phyloP scores from a whole-genome alignment of 64 coral and sea anemone species.

The Cladopsammia gracilis region DNA sequence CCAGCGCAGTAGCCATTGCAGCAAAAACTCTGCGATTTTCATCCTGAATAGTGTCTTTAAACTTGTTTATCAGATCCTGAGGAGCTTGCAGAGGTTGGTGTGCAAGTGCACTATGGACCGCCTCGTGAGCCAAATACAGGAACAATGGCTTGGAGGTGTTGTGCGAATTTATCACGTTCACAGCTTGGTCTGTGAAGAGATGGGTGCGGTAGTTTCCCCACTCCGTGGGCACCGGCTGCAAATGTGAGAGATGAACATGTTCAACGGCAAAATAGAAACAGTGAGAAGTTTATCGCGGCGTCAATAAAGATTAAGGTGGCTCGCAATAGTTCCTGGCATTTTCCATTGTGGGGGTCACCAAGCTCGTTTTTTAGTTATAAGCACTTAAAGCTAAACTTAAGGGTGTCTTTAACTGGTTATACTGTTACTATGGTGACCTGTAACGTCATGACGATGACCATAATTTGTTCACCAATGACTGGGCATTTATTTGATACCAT shows the following conservation, averaged over 20 bases:
- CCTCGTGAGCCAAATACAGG: slow-evolving; percentile 39
- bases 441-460: too few relatives aligned
- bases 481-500: too few relatives aligned
- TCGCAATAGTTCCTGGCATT: too few relatives aligned
- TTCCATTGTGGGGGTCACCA: too few relatives aligned
- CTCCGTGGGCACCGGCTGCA: slow-evolving; percentile 42
- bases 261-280: too few relatives aligned
- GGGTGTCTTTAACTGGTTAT: too few relatives aligned
- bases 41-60: slow-evolving; percentile 57
- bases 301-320: too few relatives aligned
- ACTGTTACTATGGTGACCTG: too few relatives aligned
- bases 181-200: slow-evolving; percentile 35
- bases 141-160: slow-evolving; percentile 41
- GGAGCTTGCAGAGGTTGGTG: slow-evolving; percentile 37
- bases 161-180: slow-evolving; percentile 42
- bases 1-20: slow-evolving; percentile 52
- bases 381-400: too few relatives aligned
- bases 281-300: too few relatives aligned
- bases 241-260: neutral
- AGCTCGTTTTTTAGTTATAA: too few relatives aligned
- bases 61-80: slow-evolving; percentile 15
- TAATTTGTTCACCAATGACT: too few relatives aligned
- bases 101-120: slow-evolving; percentile 40
- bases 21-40: slow-evolving; percentile 47
- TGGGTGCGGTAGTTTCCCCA: slow-evolving; percentile 59